Percentiles rank a stretch among this genome's conserved stretches.
Evolutionary conservation across 2,113 vertebrate species (phyloP).

Genomic region (Perca flavescens): DNA sequence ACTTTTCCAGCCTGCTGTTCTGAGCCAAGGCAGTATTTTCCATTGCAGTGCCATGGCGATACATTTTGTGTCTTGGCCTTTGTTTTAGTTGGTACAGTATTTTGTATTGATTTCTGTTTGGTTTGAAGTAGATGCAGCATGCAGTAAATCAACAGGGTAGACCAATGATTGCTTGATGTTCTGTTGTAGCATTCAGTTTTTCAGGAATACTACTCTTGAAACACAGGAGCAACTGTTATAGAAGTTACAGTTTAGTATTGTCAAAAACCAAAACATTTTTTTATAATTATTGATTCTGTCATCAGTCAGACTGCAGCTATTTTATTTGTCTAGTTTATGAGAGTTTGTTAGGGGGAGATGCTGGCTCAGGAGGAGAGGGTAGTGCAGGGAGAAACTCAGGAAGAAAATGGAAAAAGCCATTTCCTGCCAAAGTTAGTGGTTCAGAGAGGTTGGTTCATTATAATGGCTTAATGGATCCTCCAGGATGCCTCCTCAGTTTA

Average conservation of each 20-base stretch:
- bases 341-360: conserved; percentile 60
- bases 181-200: background rate
- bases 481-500: conserved; percentile 82
- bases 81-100: conserved; percentile 62
- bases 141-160: conserved; percentile 21
- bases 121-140: conserved; percentile 27
- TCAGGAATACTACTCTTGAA: conserved; percentile 14
- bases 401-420: conserved; percentile 83
- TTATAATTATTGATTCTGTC: conserved; percentile 33
- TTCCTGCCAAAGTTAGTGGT: conserved; percentile 84
- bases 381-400: conserved; percentile 62
- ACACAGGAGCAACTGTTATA: background rate
- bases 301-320: conserved; percentile 42
- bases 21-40: conserved; percentile 74
- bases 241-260: background rate
- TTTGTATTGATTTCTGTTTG: conserved; percentile 39
- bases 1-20: conserved; percentile 70
- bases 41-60: conserved; percentile 60
- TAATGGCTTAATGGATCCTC: conserved; percentile 83
- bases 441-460: conserved; percentile 81
- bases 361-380: conserved; percentile 67
- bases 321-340: conserved; percentile 74
- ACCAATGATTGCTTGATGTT: conserved; percentile 6
- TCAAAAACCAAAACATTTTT: conserved; percentile 1
- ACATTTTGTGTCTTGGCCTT: conserved; percentile 57